Conservation (phyloP, 2,797 vertebrate species). For the Scarus forsteni region DNA sequence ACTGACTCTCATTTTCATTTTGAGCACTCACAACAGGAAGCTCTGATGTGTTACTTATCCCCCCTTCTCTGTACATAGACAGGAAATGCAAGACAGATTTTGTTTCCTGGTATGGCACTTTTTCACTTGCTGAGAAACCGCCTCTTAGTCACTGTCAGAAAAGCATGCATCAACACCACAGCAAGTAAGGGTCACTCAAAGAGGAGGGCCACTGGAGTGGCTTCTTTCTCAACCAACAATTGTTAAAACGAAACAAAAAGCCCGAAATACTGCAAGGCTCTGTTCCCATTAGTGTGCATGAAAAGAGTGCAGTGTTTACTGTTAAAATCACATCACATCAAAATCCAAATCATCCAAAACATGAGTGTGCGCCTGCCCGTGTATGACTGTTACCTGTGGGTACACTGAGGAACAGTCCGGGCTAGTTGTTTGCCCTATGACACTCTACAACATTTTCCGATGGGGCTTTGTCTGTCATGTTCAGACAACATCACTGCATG, state of each 20-base stretch:
- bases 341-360: conserved; percentile 33
- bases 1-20: conserved; percentile 12
- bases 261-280: conserved; percentile 6
- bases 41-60: conserved; percentile 23
- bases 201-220: conserved; percentile 30
- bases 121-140: conserved; percentile 44
- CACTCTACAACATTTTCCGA: conserved; percentile 28
- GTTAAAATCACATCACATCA: conserved; percentile 47
- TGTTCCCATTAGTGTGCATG: conserved; percentile 11
- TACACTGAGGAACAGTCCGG: conserved; percentile 10
- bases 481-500: conserved; percentile 28
- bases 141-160: conserved; percentile 55
- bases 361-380: conserved; percentile 27
- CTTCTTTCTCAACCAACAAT: conserved; percentile 17
- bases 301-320: conserved; percentile 20
- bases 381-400: conserved; percentile 24
- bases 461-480: conserved; percentile 36
- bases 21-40: conserved; percentile 46
- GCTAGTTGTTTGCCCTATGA: conserved; percentile 42
- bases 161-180: conserved; percentile 47
- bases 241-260: conserved; percentile 38
- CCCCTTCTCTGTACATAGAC: conserved; percentile 27
- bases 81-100: conserved; percentile 42
- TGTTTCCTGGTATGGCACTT: conserved; percentile 17
- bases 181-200: conserved; percentile 44